Evolutionary conservation across 2,797 vertebrate genomes (phyloP), one percentile per base, ranked within the genome.

Genomic region (Eulemur coronatus): DNA sequence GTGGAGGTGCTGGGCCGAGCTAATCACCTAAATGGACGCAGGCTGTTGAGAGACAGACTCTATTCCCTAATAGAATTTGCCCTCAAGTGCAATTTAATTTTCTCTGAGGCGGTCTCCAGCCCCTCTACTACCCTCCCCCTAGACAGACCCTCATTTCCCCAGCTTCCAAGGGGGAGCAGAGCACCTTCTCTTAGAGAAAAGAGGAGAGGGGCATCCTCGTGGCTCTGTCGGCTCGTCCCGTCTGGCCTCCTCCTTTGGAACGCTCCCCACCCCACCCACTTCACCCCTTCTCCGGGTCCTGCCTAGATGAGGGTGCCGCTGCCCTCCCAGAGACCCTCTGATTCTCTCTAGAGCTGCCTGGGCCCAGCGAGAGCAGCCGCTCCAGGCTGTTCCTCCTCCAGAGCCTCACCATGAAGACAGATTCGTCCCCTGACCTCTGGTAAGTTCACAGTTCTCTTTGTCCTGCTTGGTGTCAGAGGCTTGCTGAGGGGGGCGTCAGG

Each of bases 51-150:
- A 99, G 99, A 99, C 99, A 98, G 99, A 99, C 98, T 98, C 99
- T 99, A 98, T 99, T 99, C 99, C 99, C 99, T 99, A 99, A 99
- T 99, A 99, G 99, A 99, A 99, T 99, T 99, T 99, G 99, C 99
- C 99, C 99, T 99, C 99, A 99, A 99, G 99, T 99, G 99, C 99
- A 99, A 99, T 99, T 99, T 99, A 99, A 99, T 99, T 99, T 99
- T 99, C 99, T 98, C 11, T 5, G 86, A 98, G 98, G 98, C 98
- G 96, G 97, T 98, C 98, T 98, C 98, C 98, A 96, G 98, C 97
- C 98, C 98, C 98, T 98, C 97, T 92, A 93, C 95, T 94, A 61
- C 93, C 96, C 98, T 97, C 98, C 97, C 97, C 98, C 98, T 97
- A 97, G 85, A 70, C 97, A 97, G 92, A 91, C 97, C 98, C 95